Evolutionary conservation across 2,888 invertebrate genomes (phyloP).

Genomic region (Agrotis exclamationis): DNA sequence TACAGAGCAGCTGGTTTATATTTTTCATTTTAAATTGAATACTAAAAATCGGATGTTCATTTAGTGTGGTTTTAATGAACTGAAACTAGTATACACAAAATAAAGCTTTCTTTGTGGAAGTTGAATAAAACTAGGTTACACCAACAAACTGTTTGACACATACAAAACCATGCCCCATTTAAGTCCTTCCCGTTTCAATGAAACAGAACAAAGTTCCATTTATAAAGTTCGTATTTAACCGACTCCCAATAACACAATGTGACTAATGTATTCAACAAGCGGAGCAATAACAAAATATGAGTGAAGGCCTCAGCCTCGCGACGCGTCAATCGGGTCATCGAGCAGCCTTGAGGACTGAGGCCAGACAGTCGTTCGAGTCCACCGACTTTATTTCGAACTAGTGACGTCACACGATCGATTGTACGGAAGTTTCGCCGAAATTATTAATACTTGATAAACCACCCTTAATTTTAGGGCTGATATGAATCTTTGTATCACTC

Average conservation of each 20-base stretch:
- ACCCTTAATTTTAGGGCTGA: neutral
- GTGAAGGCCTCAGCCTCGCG: slow-evolving; percentile 46
- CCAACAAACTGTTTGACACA: neutral
- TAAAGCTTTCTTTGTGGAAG: neutral
- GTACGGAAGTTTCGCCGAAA: slow-evolving; percentile 23
- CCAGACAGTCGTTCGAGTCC: slow-evolving; percentile 59
- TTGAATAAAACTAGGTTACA: neutral
- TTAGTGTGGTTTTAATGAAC: no score
- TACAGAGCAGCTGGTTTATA: no score
- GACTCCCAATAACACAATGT: neutral
- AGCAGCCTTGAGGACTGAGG: slow-evolving; percentile 59
- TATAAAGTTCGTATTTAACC: neutral
- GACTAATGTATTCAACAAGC: slow-evolving; percentile 33
- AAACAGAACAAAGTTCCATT: neutral
- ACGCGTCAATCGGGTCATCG: slow-evolving; percentile 55
- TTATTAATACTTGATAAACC: neutral
- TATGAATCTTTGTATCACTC: neutral
- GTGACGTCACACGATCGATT: slow-evolving; percentile 60
- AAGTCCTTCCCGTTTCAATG: neutral
- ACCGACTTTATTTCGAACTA: slow-evolving; percentile 26
- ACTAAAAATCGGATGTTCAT: no score
- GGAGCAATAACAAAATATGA: slow-evolving; percentile 42
- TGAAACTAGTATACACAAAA: neutral
- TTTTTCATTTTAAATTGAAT: no score
- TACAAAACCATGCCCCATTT: neutral